These are phyloP conservation scores for Aplocera efformata DNA, from an alignment of 2,888 invertebrate genomes.

Conservation along the genomic window DNA sequence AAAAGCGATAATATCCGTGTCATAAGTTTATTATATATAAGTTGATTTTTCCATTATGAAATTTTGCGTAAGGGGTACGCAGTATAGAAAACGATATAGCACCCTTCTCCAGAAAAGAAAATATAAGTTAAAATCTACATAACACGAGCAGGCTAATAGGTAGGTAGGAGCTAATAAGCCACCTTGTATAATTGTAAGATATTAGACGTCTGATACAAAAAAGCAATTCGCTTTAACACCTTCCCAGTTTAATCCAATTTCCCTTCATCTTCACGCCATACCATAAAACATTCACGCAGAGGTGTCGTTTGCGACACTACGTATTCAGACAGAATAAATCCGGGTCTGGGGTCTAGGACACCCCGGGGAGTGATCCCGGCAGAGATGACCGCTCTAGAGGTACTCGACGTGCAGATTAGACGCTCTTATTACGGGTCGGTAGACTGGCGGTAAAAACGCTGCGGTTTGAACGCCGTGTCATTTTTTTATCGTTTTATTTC, in stretches of 20 bases:
- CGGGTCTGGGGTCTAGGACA: constrained; percentile 63
- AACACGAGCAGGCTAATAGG: too few relatives aligned
- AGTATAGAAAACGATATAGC: too few relatives aligned
- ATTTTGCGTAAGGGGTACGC: too few relatives aligned
- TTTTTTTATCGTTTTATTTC: too few relatives aligned
- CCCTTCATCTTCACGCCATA: constrained; percentile 42
- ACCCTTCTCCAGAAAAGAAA: too few relatives aligned
- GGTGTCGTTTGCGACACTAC: constrained; percentile 61
- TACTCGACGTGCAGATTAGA: constrained; percentile 71
- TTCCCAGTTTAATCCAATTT: constrained; percentile 56
- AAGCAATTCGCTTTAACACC: constrained; percentile 23
- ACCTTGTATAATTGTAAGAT: constrained; percentile 2
- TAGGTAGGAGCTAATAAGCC: too few relatives aligned
- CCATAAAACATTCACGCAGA: constrained; percentile 66
- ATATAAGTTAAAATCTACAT: too few relatives aligned
- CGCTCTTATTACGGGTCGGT: constrained; percentile 48
- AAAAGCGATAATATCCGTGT: too few relatives aligned
- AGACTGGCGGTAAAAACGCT: constrained; percentile 42
- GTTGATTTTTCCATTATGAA: too few relatives aligned
- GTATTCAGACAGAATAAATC: constrained; percentile 74
- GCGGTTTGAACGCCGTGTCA: constrained; percentile 21
- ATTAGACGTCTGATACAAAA: constrained; percentile 1
- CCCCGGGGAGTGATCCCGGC: constrained; percentile 73
- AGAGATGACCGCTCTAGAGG: constrained; percentile 74
- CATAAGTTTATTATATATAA: too few relatives aligned